These are phyloP conservation scores for Drosophila affinis DNA, from an alignment of 2,888 invertebrate genomes.

Conservation along the genomic window DNA sequence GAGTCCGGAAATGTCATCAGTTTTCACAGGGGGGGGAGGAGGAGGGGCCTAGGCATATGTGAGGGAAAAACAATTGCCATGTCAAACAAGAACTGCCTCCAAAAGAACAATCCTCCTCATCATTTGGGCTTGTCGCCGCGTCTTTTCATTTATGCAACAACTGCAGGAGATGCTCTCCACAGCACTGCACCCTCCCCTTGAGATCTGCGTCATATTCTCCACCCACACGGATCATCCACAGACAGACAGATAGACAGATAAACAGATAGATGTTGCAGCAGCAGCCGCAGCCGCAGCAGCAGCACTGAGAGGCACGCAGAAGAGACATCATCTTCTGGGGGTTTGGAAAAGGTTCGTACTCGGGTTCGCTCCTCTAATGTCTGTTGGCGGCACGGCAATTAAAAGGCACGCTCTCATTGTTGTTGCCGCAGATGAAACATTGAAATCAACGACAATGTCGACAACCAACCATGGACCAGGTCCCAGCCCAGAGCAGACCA, in stretches of 20 bases:
- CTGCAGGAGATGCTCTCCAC: background rate
- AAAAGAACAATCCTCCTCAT: constrained; percentile 13
- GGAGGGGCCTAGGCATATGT: constrained; percentile 30
- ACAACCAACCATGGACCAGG: constrained; percentile 57
- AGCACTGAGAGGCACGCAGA: constrained; percentile 11
- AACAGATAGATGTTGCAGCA: constrained; percentile 14
- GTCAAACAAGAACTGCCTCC: constrained; percentile 48
- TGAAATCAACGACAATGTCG: constrained; percentile 65
- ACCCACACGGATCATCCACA: constrained; percentile 59
- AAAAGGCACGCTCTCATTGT: constrained; percentile 70
- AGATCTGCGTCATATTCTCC: constrained; percentile 71
- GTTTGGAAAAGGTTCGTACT: constrained; percentile 20
- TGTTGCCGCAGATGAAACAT: constrained; percentile 77
- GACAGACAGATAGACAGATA: constrained; percentile 32
- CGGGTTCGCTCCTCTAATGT: constrained; percentile 60
- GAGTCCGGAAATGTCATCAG: constrained; percentile 65
- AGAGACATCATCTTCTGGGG: constrained; percentile 19
- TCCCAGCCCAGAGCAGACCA: constrained; percentile 1
- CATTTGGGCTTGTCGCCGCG: constrained; percentile 1
- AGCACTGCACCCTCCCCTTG: constrained; percentile 5
- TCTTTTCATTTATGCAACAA: constrained; percentile 58
- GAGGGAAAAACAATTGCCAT: constrained; percentile 64
- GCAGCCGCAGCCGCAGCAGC: constrained; percentile 26
- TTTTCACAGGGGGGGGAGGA: constrained; percentile 20
- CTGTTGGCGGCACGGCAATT: constrained; percentile 75